Evolutionary conservation across 2,888 invertebrate species (phyloP).

Genomic region (Octodonta nipae): DNA sequence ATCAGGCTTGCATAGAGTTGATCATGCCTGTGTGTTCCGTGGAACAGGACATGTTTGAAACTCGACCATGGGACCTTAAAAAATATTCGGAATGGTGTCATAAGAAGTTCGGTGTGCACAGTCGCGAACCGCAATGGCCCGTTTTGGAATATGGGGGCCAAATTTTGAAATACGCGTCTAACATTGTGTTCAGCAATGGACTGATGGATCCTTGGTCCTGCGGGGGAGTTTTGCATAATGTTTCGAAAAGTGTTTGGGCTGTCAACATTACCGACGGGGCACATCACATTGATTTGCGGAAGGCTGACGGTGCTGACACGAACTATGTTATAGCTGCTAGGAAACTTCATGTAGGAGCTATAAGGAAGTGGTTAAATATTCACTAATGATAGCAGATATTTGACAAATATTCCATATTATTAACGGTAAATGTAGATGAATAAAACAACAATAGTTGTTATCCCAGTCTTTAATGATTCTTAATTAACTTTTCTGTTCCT

Average conservation of each 20-base stretch:
- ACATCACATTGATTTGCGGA: constrained; percentile 73
- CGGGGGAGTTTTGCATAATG: constrained; percentile 61
- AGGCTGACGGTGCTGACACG: constrained; percentile 50
- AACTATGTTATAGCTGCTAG: constrained; percentile 49
- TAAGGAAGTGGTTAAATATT: constrained; percentile 43
- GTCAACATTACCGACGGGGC: constrained; percentile 70
- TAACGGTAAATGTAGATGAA: no score
- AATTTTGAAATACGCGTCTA: constrained; percentile 51
- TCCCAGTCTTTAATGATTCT: no score
- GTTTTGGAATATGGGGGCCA: constrained; percentile 68
- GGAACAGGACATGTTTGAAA: constrained; percentile 71
- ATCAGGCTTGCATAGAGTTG: constrained; percentile 91
- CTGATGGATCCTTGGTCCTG: constrained; percentile 77
- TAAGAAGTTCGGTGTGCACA: constrained; percentile 47
- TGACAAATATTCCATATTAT: background rate
- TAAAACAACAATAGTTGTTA: constrained; percentile 1
- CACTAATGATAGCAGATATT: constrained; percentile 2
- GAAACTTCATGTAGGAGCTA: constrained; percentile 45
- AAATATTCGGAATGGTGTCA: constrained; percentile 54
- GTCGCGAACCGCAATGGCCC: constrained; percentile 46
- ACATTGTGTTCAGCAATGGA: constrained; percentile 73
- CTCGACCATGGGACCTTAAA: constrained; percentile 57
- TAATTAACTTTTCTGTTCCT: no score
- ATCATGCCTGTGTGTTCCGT: constrained; percentile 81
- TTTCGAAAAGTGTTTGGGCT: constrained; percentile 51